phyloP scores from a whole-genome alignment of 2,888 invertebrate species.

The Calameuta pallipes region DNA sequence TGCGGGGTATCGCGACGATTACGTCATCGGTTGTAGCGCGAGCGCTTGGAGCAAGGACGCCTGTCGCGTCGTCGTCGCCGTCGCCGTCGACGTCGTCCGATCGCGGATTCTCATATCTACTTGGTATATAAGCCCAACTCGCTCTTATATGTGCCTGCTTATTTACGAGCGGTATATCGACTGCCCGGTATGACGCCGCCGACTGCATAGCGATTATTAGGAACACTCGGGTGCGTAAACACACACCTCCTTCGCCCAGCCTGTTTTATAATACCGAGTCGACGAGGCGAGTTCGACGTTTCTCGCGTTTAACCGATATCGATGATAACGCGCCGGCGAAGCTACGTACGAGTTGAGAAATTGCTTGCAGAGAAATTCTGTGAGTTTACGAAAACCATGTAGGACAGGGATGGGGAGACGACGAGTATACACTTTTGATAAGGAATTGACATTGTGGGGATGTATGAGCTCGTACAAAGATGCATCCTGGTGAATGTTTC shows the following conservation, averaged over 20 bases:
- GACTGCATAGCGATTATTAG: background rate
- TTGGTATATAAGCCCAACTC: background rate
- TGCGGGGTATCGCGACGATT: constrained; percentile 69
- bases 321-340: constrained; percentile 37
- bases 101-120: background rate
- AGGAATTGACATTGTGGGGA: background rate
- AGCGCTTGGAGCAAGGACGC: constrained; percentile 57
- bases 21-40: constrained; percentile 68
- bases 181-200: background rate
- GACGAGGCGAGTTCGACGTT: background rate
- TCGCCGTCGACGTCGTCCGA: constrained; percentile 33
- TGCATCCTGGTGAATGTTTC: background rate
- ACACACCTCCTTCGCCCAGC: background rate
- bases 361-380: background rate
- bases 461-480: background rate
- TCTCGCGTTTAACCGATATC: background rate
- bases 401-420: background rate
- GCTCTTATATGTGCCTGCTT: background rate
- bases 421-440: background rate
- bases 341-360: constrained; percentile 8
- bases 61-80: constrained; percentile 49
- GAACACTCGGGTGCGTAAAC: constrained; percentile 2
- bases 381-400: background rate
- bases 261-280: background rate
- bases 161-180: background rate